Evolutionary conservation across 2,113 vertebrate genomes (phyloP).

Genomic region (Phyllostomus hastatus): DNA sequence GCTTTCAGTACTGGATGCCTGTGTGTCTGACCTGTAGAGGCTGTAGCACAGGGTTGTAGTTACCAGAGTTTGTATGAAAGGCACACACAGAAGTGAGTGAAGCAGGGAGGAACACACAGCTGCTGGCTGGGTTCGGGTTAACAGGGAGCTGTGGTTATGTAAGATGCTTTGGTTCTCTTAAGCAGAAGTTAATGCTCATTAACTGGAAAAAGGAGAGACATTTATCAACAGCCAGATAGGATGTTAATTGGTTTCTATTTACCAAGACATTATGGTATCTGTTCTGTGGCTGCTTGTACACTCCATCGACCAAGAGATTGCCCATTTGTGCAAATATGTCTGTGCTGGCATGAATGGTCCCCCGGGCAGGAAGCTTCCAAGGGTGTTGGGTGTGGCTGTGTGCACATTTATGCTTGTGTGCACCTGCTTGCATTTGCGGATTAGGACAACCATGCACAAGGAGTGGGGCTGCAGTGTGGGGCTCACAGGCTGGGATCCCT

Average conservation of each 20-base stretch:
- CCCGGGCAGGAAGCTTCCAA: not conserved
- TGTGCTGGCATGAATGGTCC: not conserved
- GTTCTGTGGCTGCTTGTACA: not conserved
- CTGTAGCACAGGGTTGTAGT: not conserved
- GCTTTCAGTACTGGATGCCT: not conserved
- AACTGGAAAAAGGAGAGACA: constrained; percentile 30
- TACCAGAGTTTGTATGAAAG: not conserved
- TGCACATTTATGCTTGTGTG: not conserved
- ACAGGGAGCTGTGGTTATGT: not conserved
- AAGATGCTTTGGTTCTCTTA: not conserved
- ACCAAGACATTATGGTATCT: not conserved
- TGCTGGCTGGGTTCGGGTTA: not conserved
- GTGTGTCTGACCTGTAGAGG: not conserved
- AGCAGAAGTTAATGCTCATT: not conserved
- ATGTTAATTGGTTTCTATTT: constrained; percentile 15
- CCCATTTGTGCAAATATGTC: not conserved
- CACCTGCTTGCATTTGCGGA: not conserved
- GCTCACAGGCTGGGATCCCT: not conserved
- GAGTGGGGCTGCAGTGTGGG: not conserved
- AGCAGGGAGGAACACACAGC: not conserved
- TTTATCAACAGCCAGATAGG: constrained; percentile 31
- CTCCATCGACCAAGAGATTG: not conserved
- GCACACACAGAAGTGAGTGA: not conserved
- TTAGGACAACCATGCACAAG: not conserved
- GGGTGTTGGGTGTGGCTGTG: not conserved